Evolutionary conservation across 2,888 invertebrate genomes (phyloP), one percentile per base, ranked within the genome.

Genomic region (Drosophila acutilabella): DNA sequence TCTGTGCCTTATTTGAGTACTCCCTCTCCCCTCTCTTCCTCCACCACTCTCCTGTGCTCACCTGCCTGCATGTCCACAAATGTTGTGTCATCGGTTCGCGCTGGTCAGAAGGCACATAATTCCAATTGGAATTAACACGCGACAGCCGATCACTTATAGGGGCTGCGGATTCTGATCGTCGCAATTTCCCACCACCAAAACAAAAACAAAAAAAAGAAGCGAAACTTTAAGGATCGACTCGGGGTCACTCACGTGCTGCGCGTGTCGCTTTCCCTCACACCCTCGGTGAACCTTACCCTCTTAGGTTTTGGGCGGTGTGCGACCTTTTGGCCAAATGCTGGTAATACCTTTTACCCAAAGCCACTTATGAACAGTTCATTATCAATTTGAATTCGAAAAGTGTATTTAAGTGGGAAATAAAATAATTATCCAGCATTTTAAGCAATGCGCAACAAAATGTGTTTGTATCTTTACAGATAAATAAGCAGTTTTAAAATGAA

Each of bases 251-350:
- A 51, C n/a, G 14, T 41, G 58, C 23, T 71, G 70, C 85, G 88
- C 85, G 80, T 88, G 89, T 75, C 88, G 71, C 8, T 30, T 30
- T 30, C 74, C 72, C 81, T 71, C 69, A 52, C 41, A 52, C 33
- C 33, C 26, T 8, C 6, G 1, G 30, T 33, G 20, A 53, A 38
- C 62, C 58, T 57, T 48, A 75, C 72, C 72, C 77, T 64, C 64
- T 8, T 36, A 70, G 51, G 60, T 62, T 53, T 67, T 67, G 77
- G 57, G 64, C 64, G 69, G 68, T 64, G 79, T 68, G 75, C 62
- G 88, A 88, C 89, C 89, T 88, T 88, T 88, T 89, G 88, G 89
- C 66, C 53, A 77, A 67, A 89, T 88, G 88, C 88, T 88, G 88
- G 88, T 30, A 30, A 30, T 30, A 36, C 36, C 13, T 36, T 80